Evolutionary conservation across 1,140 invertebrate genomes (phyloP).

Genomic region (Drosophila nigrodunni): DNA sequence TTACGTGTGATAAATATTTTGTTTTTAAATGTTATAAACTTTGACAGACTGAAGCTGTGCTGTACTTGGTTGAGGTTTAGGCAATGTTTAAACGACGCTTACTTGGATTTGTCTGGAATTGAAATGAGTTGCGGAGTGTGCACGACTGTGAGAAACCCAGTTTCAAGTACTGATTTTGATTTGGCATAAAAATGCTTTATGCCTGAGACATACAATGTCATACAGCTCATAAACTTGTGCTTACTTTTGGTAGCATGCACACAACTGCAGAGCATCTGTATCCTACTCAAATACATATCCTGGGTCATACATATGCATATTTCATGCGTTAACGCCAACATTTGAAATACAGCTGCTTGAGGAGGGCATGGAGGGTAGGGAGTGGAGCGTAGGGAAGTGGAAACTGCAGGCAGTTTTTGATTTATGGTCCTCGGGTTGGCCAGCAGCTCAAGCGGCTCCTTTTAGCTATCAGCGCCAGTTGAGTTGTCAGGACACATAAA

Average conservation of each 20-base stretch:
- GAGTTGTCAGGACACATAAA: constrained; percentile 69
- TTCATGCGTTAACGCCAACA: constrained; percentile 84
- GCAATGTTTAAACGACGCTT: constrained; percentile 52
- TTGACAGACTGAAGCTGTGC: constrained; percentile 24
- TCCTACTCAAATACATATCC: constrained; percentile 16
- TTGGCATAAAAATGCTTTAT: no score
- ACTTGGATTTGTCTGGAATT: constrained; percentile 39
- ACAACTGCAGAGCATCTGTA: constrained; percentile 52
- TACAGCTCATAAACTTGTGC: no score
- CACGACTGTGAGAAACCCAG: neutral
- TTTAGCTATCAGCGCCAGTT: constrained; percentile 70
- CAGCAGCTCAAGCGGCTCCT: constrained; percentile 19
- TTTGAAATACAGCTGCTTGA: constrained; percentile 68
- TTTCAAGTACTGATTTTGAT: no score
- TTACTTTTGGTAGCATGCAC: constrained; percentile 30
- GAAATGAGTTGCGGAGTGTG: neutral
- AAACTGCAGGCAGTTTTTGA: constrained; percentile 69
- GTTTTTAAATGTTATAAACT: neutral
- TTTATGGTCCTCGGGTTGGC: constrained; percentile 62
- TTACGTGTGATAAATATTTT: constrained; percentile 3
- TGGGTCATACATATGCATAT: constrained; percentile 73
- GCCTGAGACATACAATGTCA: no score
- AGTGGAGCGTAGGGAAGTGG: neutral
- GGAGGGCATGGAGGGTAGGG: neutral
- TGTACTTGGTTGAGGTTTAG: constrained; percentile 40